Evolutionary conservation across 2,888 invertebrate genomes (phyloP).

Genomic region (Nemoura dubitans): DNA sequence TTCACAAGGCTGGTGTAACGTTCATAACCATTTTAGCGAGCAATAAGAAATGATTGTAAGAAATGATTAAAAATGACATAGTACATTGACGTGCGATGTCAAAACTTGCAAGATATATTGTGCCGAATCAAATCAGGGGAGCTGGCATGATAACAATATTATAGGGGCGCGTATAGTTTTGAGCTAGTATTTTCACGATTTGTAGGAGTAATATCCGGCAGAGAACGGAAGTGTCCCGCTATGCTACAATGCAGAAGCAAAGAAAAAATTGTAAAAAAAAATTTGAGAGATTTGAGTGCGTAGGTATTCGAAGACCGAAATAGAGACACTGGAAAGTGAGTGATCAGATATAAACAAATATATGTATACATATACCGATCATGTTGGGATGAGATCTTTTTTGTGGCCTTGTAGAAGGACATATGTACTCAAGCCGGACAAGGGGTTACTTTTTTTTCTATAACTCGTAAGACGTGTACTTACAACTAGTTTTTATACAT

Average conservation of each 20-base stretch:
- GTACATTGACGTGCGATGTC: neutral
- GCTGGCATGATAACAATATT: neutral
- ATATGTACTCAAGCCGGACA: neutral
- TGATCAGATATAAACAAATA: neutral
- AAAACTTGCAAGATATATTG: neutral
- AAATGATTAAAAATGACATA: neutral
- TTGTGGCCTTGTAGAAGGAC: neutral
- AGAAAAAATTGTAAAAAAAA: neutral
- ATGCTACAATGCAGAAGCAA: neutral
- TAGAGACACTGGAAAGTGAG: neutral
- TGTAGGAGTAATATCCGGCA: neutral
- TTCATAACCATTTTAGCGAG: neutral
- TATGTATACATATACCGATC: too few relatives aligned
- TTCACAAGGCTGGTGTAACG: neutral
- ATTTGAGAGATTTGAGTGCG: neutral
- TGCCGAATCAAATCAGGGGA: neutral
- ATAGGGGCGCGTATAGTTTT: neutral
- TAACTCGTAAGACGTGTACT: too few relatives aligned
- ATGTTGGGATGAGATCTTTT: neutral
- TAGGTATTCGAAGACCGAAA: neutral
- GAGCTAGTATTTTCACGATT: neutral
- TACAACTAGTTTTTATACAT: too few relatives aligned
- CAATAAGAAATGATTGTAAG: neutral
- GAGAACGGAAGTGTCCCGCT: neutral
- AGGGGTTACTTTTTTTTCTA: neutral